Evolutionary conservation across 2,113 vertebrate genomes (phyloP).

Genomic region (Sinocyclocheilus anophthalmus): DNA sequence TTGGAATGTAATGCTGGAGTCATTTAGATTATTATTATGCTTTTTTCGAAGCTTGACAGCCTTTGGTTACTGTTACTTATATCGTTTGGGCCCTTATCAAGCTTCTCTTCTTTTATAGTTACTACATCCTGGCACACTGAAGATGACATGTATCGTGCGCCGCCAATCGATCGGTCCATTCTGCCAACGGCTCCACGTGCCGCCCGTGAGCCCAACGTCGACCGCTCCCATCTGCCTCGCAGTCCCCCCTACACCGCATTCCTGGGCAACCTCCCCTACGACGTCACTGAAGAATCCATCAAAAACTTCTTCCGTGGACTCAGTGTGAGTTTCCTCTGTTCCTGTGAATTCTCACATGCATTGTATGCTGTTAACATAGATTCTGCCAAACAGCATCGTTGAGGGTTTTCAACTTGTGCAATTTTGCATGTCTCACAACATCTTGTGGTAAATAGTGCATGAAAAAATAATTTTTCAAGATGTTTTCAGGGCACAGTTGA

Average conservation of each 20-base stretch:
- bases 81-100: not conserved
- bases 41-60: constrained; percentile 48
- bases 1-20: not conserved
- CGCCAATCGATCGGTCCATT: constrained; percentile 88
- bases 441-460: not conserved
- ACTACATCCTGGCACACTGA: constrained; percentile 93
- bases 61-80: not conserved
- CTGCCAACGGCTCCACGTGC: constrained; percentile 92
- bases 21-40: not conserved
- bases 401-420: not conserved
- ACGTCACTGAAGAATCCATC: constrained; percentile 92
- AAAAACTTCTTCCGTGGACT: constrained; percentile 93
- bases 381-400: not conserved
- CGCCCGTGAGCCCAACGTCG: constrained; percentile 88
- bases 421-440: not conserved
- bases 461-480: not conserved
- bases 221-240: constrained; percentile 86
- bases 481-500: not conserved
- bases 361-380: not conserved
- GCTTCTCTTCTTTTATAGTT: constrained; percentile 68
- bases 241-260: constrained; percentile 94
- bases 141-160: constrained; percentile 83
- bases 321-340: constrained; percentile 79
- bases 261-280: constrained; percentile 92
- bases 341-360: not conserved